Conservation (phyloP, 2,113 vertebrate species). For the Hydropotes inermis region DNA sequence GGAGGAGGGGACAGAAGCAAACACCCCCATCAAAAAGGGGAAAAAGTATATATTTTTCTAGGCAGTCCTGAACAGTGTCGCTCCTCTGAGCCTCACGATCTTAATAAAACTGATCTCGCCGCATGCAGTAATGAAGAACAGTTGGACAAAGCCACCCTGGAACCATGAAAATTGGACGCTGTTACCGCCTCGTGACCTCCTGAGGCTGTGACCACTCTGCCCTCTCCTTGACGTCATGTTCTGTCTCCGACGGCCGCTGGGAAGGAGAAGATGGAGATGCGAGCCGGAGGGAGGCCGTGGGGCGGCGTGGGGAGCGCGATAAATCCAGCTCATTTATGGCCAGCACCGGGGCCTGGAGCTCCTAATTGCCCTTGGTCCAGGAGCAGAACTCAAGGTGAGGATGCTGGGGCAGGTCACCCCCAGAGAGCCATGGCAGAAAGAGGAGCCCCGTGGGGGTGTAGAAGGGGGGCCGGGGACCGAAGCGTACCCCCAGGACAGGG, state of each 20-base stretch:
- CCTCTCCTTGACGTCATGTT: conserved; percentile 76
- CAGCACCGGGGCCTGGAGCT: not conserved
- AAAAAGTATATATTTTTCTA: conserved; percentile 70
- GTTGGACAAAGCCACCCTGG: conserved; percentile 81
- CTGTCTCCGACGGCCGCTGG: conserved; percentile 68
- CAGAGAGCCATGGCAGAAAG: not conserved
- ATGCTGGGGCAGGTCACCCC: not conserved
- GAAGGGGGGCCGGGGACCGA: accelerated
- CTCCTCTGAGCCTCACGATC: conserved; percentile 76
- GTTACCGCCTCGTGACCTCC: conserved; percentile 81
- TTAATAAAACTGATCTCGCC: conserved; percentile 82
- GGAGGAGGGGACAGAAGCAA: not conserved
- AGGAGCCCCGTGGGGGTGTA: not conserved
- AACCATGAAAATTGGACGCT: conserved; percentile 82
- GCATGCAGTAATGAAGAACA: conserved; percentile 80
- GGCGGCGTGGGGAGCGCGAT: not conserved
- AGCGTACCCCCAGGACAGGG: not conserved
- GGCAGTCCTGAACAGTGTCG: conserved; percentile 71
- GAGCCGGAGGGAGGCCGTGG: conserved; percentile 2
- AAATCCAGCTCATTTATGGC: conserved; percentile 45
- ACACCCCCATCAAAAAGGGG: not conserved
- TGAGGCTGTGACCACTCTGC: conserved; percentile 76
- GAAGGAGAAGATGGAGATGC: conserved; percentile 36
- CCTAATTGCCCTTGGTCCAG: not conserved
- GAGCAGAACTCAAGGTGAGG: not conserved